These are phyloP conservation scores for Brachypteracias leptosomus DNA, from an alignment of 2,113 vertebrate species.

Conservation along the genomic window DNA sequence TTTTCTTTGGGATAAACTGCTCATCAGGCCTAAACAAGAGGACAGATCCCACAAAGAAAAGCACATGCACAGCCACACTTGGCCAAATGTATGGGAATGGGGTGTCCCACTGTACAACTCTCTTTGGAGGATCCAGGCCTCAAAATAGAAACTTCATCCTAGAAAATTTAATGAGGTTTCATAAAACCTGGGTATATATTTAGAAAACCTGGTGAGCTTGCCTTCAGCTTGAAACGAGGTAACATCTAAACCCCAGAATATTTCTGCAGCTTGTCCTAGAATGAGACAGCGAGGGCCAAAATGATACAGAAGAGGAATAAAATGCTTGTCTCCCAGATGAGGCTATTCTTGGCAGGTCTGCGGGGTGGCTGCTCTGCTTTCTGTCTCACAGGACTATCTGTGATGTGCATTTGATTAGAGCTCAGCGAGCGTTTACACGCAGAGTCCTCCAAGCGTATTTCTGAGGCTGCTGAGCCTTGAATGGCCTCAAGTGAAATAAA, in stretches of 20 bases:
- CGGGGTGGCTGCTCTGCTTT: conserved; percentile 35
- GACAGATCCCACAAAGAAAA: neutral
- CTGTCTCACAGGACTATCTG: conserved; percentile 3
- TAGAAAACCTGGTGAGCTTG: conserved; percentile 5
- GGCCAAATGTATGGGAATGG: neutral
- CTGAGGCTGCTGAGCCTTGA: conserved; percentile 13
- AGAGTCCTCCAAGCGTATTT: neutral
- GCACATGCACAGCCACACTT: neutral
- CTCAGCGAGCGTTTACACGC: neutral
- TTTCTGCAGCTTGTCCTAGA: neutral
- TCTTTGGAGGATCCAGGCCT: neutral
- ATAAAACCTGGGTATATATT: conserved; percentile 13
- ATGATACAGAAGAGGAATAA: neutral
- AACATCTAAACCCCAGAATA: neutral
- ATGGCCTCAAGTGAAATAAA: no score
- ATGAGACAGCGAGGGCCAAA: neutral
- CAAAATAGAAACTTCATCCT: conserved; percentile 18
- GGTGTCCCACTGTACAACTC: neutral
- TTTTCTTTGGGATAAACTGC: neutral
- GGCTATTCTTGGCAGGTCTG: conserved; percentile 41
- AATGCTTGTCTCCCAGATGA: neutral
- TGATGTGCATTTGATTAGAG: conserved; percentile 50
- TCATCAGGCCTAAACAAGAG: neutral
- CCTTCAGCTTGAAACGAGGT: neutral
- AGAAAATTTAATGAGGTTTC: conserved; percentile 11